Percentiles rank a stretch among this genome's conserved stretches.
Conservation (phyloP, 2,797 vertebrate species). For the Macropodus opercularis region DNA sequence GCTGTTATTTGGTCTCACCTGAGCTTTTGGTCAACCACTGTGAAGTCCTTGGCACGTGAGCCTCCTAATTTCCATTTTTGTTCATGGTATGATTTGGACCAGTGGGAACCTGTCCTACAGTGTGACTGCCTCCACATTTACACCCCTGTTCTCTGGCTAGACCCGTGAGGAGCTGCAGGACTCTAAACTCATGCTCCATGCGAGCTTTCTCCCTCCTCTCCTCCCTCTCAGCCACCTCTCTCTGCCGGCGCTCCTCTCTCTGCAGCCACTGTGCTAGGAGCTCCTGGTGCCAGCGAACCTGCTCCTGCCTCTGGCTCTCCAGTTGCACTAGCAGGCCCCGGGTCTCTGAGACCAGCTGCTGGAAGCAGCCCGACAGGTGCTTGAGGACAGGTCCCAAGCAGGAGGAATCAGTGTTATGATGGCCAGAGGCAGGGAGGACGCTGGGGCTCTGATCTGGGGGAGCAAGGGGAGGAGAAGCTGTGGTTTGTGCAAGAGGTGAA, state of each 20-base stretch:
- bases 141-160: constrained; percentile 40
- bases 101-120: not conserved
- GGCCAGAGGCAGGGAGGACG: constrained; percentile 4
- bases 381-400: constrained; percentile 45
- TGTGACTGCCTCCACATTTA: constrained; percentile 16
- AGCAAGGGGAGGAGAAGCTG: constrained; percentile 4
- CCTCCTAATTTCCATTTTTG: constrained; percentile 17
- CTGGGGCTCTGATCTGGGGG: constrained; percentile 12
- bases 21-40: constrained; percentile 12
- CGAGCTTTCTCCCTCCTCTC: constrained; percentile 69
- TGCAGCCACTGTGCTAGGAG: constrained; percentile 66
- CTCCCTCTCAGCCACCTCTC: constrained; percentile 66
- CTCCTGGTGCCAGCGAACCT: constrained; percentile 66
- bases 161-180: constrained; percentile 64
- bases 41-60: not conserved
- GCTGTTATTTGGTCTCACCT: constrained; percentile 2
- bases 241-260: constrained; percentile 64
- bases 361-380: constrained; percentile 60
- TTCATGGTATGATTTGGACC: not conserved
- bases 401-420: constrained; percentile 4
- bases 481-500: not conserved
- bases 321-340: constrained; percentile 61
- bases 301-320: constrained; percentile 65
- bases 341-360: constrained; percentile 63
- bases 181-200: constrained; percentile 69